phyloP scores from a whole-genome alignment of 2,797 vertebrate genomes.

The Peromyscus eremicus region DNA sequence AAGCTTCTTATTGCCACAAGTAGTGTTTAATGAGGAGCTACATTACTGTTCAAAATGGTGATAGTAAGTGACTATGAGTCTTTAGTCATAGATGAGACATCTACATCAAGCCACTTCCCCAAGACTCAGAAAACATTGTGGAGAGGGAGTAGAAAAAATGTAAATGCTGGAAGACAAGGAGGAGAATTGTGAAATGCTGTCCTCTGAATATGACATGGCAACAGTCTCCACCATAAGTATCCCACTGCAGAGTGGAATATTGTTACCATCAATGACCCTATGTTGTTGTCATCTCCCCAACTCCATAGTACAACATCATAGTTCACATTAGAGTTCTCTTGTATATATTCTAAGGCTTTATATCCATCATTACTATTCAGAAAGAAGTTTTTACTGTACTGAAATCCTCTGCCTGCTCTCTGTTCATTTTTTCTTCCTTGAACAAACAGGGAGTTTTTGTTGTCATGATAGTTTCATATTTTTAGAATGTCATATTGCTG shows the following conservation, averaged over 20 bases:
- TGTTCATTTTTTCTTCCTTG: background rate
- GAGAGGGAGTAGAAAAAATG: background rate
- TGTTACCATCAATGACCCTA: background rate
- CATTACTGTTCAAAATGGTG: background rate
- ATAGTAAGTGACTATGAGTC: background rate
- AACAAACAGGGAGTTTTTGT: background rate
- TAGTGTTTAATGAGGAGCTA: background rate
- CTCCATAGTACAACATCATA: background rate
- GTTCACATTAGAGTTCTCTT: background rate
- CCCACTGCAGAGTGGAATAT: background rate
- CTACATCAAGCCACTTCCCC: background rate
- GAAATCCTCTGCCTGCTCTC: background rate
- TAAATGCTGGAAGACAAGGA: background rate
- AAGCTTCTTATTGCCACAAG: background rate
- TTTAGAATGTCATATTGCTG: background rate
- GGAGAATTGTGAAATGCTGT: background rate
- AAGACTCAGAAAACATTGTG: background rate
- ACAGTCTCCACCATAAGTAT: background rate
- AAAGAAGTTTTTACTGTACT: background rate
- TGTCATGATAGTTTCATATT: background rate
- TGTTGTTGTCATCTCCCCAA: background rate
- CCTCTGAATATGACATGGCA: background rate
- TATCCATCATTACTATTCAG: background rate
- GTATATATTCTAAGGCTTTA: background rate
- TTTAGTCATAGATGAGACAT: background rate